Evolutionary conservation across 1,140 invertebrate genomes (phyloP).

Genomic region (Liolophura sinensis): DNA sequence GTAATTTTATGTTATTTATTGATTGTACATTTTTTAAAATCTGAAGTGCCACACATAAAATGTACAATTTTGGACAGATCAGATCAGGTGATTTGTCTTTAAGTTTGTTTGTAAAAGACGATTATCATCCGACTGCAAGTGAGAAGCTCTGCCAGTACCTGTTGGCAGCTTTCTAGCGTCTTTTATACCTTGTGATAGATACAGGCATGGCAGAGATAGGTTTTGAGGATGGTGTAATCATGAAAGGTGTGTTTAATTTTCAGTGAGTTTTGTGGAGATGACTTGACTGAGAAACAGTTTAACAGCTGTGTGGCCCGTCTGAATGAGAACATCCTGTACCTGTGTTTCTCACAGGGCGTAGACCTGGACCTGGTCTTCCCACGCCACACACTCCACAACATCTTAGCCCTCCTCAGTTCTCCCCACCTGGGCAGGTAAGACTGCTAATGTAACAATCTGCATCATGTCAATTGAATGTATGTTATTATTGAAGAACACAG

Average conservation of each 20-base stretch:
- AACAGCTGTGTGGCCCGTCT: conserved; percentile 73
- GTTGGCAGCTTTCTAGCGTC: too few species aligned
- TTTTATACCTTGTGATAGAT: too few species aligned
- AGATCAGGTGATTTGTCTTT: background rate
- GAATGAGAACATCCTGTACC: conserved; percentile 80
- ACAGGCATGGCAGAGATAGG: conserved; percentile 1
- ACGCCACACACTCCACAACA: conserved; percentile 73
- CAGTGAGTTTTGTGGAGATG: conserved; percentile 75
- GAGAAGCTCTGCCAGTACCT: too few species aligned
- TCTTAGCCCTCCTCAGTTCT: conserved; percentile 71
- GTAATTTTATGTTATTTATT: too few species aligned
- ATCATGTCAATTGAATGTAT: too few species aligned
- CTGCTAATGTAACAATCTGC: too few species aligned
- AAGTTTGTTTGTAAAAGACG: background rate
- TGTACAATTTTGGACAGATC: background rate
- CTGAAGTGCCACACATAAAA: too few species aligned
- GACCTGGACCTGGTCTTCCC: conserved; percentile 68
- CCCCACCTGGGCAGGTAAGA: conserved; percentile 72
- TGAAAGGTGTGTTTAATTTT: conserved; percentile 44
- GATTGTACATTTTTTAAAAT: too few species aligned
- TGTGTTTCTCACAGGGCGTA: conserved; percentile 80
- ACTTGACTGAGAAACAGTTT: conserved; percentile 74
- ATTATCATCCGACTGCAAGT: too few species aligned
- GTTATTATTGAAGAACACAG: too few species aligned
- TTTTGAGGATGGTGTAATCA: conserved; percentile 1